Evolutionary conservation across 1,140 invertebrate genomes (phyloP).

Genomic region (Heliconius nattereri): DNA sequence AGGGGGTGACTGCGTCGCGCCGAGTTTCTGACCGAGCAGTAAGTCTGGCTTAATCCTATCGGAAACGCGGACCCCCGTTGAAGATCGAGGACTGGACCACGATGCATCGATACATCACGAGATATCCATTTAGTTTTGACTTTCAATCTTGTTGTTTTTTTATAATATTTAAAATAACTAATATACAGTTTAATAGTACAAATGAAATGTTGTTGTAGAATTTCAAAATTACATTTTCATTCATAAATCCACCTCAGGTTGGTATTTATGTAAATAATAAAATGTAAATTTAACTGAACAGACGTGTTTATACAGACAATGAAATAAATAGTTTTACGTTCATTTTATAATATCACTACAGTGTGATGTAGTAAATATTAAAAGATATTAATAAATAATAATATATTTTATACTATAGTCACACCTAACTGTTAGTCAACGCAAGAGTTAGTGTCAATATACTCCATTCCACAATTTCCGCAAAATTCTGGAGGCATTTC

Average conservation of each 20-base stretch:
- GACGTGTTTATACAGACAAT: constrained; percentile 12
- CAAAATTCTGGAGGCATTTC: too few species aligned
- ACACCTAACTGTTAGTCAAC: too few species aligned
- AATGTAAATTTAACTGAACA: constrained; percentile 11
- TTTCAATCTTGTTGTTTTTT: background rate
- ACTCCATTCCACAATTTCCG: too few species aligned
- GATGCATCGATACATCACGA: constrained; percentile 49
- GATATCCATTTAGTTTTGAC: constrained; percentile 33
- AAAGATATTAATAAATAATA: background rate
- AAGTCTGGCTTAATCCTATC: constrained; percentile 81
- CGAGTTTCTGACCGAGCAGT: constrained; percentile 79
- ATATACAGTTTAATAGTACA: background rate
- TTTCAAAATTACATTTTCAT: background rate
- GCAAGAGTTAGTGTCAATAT: too few species aligned
- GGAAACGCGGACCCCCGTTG: constrained; percentile 77
- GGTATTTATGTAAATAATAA: constrained; percentile 14
- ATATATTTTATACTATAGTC: background rate
- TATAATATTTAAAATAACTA: background rate
- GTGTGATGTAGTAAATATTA: background rate
- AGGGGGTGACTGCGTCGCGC: constrained; percentile 63
- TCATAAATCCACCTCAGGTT: constrained; percentile 6
- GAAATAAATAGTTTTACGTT: background rate
- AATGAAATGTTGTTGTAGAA: background rate
- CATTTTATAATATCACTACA: background rate
- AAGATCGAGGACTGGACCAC: constrained; percentile 63